Evolutionary conservation across 2,113 vertebrate species (phyloP).

Genomic region (Centrocercus urophasianus): DNA sequence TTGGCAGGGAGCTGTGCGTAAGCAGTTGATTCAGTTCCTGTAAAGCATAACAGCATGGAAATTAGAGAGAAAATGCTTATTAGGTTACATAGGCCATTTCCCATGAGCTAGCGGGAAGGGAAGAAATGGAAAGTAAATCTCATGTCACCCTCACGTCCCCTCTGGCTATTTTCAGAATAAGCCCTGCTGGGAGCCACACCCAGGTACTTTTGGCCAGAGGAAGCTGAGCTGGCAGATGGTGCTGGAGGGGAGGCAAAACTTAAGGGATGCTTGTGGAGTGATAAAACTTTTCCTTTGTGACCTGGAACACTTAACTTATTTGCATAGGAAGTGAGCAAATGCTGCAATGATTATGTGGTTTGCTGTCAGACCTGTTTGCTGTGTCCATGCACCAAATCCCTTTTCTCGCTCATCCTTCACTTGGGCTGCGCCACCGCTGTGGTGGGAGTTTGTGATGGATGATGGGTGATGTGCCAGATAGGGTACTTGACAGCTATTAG

Average conservation of each 20-base stretch:
- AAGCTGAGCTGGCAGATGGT: not conserved
- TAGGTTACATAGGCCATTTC: not conserved
- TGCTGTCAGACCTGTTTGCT: not conserved
- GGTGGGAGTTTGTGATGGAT: not conserved
- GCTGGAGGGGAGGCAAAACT: not conserved
- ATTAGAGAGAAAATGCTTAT: slow-evolving; percentile 20
- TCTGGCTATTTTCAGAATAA: not conserved
- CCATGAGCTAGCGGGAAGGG: not conserved
- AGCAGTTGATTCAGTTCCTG: not conserved
- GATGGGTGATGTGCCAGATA: not conserved
- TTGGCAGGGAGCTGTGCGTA: not conserved
- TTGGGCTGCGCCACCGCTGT: accelerated
- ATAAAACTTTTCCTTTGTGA: not conserved
- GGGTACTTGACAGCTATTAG: not conserved
- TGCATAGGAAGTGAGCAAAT: not conserved
- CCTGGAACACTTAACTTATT: not conserved
- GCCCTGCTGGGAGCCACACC: not conserved
- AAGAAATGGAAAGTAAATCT: slow-evolving; percentile 19
- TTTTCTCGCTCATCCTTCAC: not conserved
- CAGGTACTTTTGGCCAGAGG: not conserved
- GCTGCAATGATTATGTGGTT: accelerated
- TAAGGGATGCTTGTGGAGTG: not conserved
- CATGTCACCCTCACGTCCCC: not conserved
- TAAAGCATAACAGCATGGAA: not conserved
- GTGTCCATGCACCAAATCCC: not conserved